Percentiles rank a stretch among this genome's conserved stretches.
phyloP scores from a whole-genome alignment of 2,888 invertebrate species.

The Hipparchia semele region DNA sequence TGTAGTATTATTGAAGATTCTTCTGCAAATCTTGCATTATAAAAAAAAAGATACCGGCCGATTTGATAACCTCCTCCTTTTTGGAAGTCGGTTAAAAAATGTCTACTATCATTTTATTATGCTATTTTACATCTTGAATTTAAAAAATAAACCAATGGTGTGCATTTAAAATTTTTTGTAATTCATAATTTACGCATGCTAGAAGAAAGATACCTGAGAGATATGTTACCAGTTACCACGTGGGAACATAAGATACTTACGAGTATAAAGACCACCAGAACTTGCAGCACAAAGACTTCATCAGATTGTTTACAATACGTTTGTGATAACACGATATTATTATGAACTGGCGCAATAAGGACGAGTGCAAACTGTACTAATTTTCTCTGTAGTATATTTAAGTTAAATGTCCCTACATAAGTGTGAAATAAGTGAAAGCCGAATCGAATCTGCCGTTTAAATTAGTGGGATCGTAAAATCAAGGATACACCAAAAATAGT shows the following conservation, averaged over 20 bases:
- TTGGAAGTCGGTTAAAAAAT: no score
- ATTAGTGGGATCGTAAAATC: background rate
- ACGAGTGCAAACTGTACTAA: slow-evolving; percentile 1
- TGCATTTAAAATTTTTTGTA: no score
- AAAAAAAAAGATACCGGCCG: no score
- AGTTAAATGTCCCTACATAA: background rate
- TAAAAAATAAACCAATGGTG: no score
- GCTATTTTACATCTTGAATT: no score
- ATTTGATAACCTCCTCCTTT: no score
- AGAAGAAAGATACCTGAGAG: background rate
- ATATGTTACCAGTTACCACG: slow-evolving; percentile 1
- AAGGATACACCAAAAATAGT: background rate
- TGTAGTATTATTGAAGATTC: no score
- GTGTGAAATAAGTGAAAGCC: background rate
- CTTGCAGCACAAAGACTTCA: slow-evolving; percentile 23
- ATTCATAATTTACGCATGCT: slow-evolving; percentile 3
- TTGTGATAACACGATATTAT: slow-evolving; percentile 28
- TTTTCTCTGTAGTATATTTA: background rate
- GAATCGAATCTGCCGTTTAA: background rate
- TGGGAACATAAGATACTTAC: slow-evolving; percentile 1
- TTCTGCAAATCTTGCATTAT: no score
- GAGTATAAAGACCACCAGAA: slow-evolving; percentile 14
- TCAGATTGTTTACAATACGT: slow-evolving; percentile 25
- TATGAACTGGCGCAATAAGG: slow-evolving; percentile 24
- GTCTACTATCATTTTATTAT: no score